Evolutionary conservation across 2,113 vertebrate species (phyloP), one percentile per base, ranked within the genome.

Genomic region (Athene cunicularia): DNA sequence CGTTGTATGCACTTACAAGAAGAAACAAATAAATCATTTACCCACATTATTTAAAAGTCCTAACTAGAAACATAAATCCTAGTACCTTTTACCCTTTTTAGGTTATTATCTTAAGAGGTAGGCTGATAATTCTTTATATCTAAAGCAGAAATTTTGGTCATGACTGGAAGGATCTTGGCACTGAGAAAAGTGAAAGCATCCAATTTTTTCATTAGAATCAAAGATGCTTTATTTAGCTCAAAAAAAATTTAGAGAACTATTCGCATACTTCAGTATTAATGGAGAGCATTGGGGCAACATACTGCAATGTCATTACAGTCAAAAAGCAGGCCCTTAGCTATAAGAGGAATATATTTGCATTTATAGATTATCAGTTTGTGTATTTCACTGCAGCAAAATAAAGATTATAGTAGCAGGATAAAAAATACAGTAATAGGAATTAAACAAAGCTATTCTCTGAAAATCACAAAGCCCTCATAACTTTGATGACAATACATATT

Each of bases 61-160:
- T 92, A 95, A 95, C 96, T 90, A 94, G 95, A 95, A 95, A 64
- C 67, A 95, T 96, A 95, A 93, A 95, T 97, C 67, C 55, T 11
- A 0, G 35, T 86, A 86, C 49, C 66, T 92, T 90, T 92, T 88
- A 90, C 66, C 82, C 79, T 95, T 76, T 76, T 49, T 53, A 76
- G 62, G 71, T 95, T 95, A 90, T 95, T 95, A 88, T 92, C 74
- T 88, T 92, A 95, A 95, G 63, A 92, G 75, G 88, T 27, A 76
- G 67, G 16, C 53, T 88, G 67, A 83, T 86, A 72, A 83, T 95
- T 95, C 71, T 96, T 95, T 72, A 23, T 81, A 59, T 62, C 41
- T 85, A 41, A 79, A 88, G 74, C 22, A 80, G 56, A 75, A 88
- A 72, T 16, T 12, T 73, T 93, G 35, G 45, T 90, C 12, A 24